Evolutionary conservation across 1,140 invertebrate species (phyloP), one percentile per base, ranked within the genome.

Genomic region (Eurytemora carolleeae): DNA sequence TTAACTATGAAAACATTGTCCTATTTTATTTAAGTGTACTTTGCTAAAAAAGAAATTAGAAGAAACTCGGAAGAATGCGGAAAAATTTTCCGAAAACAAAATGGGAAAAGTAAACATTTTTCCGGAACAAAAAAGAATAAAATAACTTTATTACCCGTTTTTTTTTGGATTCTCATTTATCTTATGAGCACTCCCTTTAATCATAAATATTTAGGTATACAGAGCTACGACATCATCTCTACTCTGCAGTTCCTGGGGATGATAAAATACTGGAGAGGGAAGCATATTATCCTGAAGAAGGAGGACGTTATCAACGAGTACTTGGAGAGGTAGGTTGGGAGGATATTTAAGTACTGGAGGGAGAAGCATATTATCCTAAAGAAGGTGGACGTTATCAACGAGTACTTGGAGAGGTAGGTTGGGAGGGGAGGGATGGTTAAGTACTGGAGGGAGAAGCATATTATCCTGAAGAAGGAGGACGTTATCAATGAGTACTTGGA

Each of bases 201-300:
- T 55, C 23, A 58, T 61, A 52, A 65, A 63, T 76, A 72, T 76
- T 88, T 94, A 75, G 92, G 88, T 7, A 94, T 97, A 65, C 89
- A 93, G 70, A 88, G 91, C 0, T 94, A 93, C 69, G 94, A 98
- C 70, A 95, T 98, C 64, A 89, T 97, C 16, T 95, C 90, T 68
- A 98, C 93, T 2, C 75, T 98, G n/a, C 93, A 97, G 71, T 87
- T 89, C 20, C 76, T 96, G 52, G 91, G 92, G 12, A 88, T 97
- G 81, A 86, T 98, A 79, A 97, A 97, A 71, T 97, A 97, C 73
- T 98, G 92, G 92, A 97, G 96, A 75, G 92, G 92, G 44, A 95
- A 96, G 73, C 92, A 98, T 75, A 86, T 97, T 65, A 87, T 97
- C 55, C 78, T 97, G 15, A 93, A 92, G 71, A 88, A 88, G 75